Conservation (phyloP, 2,797 vertebrate genomes). For the Gymnocypris eckloni region DNA sequence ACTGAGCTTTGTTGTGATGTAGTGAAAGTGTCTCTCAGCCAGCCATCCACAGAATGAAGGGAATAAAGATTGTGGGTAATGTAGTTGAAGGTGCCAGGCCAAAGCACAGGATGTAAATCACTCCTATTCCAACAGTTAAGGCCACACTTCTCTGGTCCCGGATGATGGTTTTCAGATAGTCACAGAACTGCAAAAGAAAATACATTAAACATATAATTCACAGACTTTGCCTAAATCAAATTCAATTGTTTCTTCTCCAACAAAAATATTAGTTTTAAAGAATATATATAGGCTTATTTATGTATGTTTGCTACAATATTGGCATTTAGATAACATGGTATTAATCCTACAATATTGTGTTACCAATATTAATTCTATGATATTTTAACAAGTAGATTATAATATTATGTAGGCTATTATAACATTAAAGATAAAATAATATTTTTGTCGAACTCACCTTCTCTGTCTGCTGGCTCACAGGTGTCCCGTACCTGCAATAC, state of each 20-base stretch:
- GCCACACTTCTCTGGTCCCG: conserved; percentile 90
- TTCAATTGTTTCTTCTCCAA: background rate
- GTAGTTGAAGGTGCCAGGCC: conserved; percentile 85
- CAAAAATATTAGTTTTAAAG: too few relatives aligned
- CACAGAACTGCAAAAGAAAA: conserved; percentile 83
- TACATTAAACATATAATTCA: background rate
- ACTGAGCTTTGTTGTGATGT: background rate
- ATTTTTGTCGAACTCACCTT: conserved; percentile 73
- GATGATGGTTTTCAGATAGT: conserved; percentile 87
- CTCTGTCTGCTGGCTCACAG: conserved; percentile 87
- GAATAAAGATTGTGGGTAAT: conserved; percentile 86
- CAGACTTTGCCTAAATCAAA: background rate
- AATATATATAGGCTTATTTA: background rate
- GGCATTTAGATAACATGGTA: background rate
- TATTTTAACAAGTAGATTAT: background rate
- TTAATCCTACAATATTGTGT: background rate
- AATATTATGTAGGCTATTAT: background rate
- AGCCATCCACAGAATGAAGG: conserved; percentile 93
- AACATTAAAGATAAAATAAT: background rate
- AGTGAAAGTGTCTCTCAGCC: conserved; percentile 72
- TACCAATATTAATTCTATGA: background rate
- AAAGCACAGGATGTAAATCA: conserved; percentile 81
- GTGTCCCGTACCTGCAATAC: conserved; percentile 87
- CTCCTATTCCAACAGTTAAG: conserved; percentile 80
- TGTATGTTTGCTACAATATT: background rate